A percentile compares a stretch with the other conserved stretches of the same genome.
Conservation (phyloP, 2,888 invertebrate genomes). For the Cyaniris semiargus region DNA sequence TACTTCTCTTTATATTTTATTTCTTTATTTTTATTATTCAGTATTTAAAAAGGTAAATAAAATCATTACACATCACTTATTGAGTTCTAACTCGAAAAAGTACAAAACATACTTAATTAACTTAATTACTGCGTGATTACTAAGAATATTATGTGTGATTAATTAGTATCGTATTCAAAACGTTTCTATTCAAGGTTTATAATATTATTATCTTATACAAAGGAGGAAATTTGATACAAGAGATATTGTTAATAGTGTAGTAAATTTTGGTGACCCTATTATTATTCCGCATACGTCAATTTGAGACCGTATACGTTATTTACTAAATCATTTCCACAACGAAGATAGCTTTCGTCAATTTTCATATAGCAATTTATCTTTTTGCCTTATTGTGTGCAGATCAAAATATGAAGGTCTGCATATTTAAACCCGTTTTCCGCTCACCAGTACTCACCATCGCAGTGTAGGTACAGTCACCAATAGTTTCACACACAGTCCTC, state of each 20-base stretch:
- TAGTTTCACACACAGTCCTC: constrained; percentile 52
- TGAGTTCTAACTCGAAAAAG: no score
- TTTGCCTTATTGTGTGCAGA: background rate
- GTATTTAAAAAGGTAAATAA: no score
- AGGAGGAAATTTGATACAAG: background rate
- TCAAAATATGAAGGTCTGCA: background rate
- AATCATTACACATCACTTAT: no score
- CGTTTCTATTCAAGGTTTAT: no score
- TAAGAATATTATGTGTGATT: no score
- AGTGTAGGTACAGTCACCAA: constrained; percentile 33
- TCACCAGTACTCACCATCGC: constrained; percentile 55
- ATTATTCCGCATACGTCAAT: background rate
- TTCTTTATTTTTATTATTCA: no score
- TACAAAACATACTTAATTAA: no score
- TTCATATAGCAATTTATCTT: background rate
- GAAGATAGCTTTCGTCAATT: background rate
- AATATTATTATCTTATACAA: background rate
- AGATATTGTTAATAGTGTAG: background rate
- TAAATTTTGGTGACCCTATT: background rate
- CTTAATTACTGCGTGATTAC: no score
- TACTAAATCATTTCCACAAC: background rate
- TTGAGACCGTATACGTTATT: background rate
- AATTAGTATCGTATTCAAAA: no score
- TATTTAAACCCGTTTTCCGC: constrained; percentile 15
- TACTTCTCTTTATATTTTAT: no score